Base-by-base conservation (phyloP, 2,113 vertebrate genomes). In the Pseudolaguvia tuberculata region DNA sequence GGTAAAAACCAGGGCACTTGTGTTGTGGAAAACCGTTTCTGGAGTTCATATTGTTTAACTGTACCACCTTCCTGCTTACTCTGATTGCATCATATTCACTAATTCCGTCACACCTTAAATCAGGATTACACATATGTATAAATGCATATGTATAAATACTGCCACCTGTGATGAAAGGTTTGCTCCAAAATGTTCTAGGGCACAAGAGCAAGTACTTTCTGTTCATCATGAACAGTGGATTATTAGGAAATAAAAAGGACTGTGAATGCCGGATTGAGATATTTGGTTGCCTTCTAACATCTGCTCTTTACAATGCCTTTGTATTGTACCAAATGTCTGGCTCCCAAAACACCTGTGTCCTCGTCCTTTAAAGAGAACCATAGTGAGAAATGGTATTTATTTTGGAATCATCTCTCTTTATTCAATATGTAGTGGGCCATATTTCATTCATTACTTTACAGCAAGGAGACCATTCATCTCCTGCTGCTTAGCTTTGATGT, bases 1-100 rank as follows among this genome's bases (percentile, higher is more conserved):
- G 74, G 74, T 68, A 70, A 70, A 57, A 58, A 70, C 55, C 74
- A 70, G 74, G 74, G 66, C 74, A 61, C 56, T 52, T 76, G 63
- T 76, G 65, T 61, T 61, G 66, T 67, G 72, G 59, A 65, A 42
- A 55, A 65, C 72, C 29, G 20, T 48, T 45, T 51, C 42, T 35
- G 45, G 45, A 50, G 57, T 61, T 51, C 18, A 20, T 51, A 61
- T 50, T 50, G 48, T 65, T 73, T 53, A 76, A 23, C 63, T 3
- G 12, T 67, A 39, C 23, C 39, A n/a, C 45, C 63, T 68, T 66
- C 52, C 62, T 67, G 23, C 50, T 68, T 65, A 13, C 21, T 57
- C 13, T 17, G 1, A 23, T 67, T 17, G 5, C 31, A 5, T 59
- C 51, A 17, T 21, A 31, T 27, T 67, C 63, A 50, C 23, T 1